Evolutionary conservation across 2,113 vertebrate species (phyloP).

Genomic region (Bufo gargarizans): DNA sequence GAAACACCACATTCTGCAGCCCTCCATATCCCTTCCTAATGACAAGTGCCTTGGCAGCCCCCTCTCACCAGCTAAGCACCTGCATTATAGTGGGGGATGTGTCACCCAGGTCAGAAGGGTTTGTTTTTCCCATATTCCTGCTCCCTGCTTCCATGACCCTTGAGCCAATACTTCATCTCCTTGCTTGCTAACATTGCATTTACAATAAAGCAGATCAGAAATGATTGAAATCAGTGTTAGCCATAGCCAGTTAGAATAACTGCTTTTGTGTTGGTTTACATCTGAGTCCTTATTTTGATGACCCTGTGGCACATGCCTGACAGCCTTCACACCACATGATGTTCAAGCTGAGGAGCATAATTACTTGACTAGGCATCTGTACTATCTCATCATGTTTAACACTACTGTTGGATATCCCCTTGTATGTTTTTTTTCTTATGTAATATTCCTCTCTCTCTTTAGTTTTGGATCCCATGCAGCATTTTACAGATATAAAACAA

Average conservation of each 20-base stretch:
- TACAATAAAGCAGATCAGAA: neutral
- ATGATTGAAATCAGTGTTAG: neutral
- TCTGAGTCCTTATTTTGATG: neutral
- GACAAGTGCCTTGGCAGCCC: no score
- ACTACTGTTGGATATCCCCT: neutral
- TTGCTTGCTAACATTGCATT: no score
- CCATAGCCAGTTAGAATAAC: neutral
- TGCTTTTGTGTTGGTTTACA: neutral
- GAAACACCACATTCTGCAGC: no score
- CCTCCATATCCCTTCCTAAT: no score
- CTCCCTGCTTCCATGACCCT: no score
- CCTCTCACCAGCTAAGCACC: no score
- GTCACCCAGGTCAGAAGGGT: no score
- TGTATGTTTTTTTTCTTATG: neutral
- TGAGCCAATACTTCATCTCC: no score
- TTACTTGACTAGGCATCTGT: no score
- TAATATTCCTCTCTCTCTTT: constrained; percentile 34
- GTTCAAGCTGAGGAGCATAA: neutral
- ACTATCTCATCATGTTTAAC: neutral
- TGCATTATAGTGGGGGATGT: no score
- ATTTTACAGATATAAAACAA: constrained; percentile 85
- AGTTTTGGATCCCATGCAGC: constrained; percentile 85
- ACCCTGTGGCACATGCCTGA: neutral
- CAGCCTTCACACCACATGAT: neutral
- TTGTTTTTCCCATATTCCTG: no score